These are phyloP conservation scores for Gorsachius magnificus DNA, from an alignment of 2,797 vertebrate genomes.

Conservation along the genomic window DNA sequence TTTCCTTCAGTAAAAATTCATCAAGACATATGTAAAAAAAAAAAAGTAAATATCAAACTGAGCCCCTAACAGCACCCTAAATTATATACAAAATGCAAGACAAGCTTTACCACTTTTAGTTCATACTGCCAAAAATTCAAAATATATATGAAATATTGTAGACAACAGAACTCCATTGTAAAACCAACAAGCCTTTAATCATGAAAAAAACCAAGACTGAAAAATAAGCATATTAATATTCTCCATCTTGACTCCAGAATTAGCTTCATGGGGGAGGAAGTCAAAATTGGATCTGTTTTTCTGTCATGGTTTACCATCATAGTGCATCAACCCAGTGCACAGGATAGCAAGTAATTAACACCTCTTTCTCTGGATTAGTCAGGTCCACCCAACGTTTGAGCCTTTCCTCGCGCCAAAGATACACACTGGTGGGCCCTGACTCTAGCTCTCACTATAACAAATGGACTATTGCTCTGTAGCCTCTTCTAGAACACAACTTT, in stretches of 20 bases:
- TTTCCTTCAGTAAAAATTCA: background rate
- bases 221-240: background rate
- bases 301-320: background rate
- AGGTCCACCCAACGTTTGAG: background rate
- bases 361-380: background rate
- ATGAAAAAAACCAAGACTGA: background rate
- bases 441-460: background rate
- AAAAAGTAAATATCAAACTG: background rate
- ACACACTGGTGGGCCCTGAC: background rate
- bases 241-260: background rate
- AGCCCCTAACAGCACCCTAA: background rate
- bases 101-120: background rate
- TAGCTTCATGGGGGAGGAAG: background rate
- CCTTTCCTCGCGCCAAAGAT: background rate
- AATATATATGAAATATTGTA: background rate
- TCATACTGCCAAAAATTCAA: background rate
- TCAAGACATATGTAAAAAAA: background rate
- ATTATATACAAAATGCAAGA: background rate
- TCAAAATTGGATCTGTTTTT: background rate
- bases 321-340: background rate
- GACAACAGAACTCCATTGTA: background rate
- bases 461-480: background rate
- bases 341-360: background rate
- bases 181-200: background rate
- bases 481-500: background rate